A percentile compares a stretch with the other conserved stretches of the same genome.
Conservation (phyloP, 2,888 invertebrate genomes). For the Nomada fucata region DNA sequence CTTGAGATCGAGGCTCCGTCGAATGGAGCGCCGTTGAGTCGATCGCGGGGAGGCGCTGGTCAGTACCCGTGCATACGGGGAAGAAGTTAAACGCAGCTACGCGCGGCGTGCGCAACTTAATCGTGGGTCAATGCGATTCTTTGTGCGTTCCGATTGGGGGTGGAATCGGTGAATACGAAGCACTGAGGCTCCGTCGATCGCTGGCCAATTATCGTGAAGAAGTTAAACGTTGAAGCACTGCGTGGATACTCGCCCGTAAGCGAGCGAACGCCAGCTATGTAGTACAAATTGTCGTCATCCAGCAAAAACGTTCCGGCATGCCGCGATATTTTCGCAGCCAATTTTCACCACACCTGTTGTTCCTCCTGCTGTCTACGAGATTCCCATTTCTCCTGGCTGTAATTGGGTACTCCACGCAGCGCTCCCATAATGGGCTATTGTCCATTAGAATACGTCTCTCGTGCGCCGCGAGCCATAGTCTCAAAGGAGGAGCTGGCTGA, state of each 20-base stretch:
- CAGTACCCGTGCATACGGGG: too few species aligned
- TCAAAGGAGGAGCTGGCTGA: conserved; percentile 64
- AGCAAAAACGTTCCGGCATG: conserved; percentile 35
- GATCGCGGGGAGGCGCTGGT: background rate
- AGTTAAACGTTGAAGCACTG: conserved; percentile 32
- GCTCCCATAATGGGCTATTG: conserved; percentile 67
- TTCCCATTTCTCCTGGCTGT: conserved; percentile 71
- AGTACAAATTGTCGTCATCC: conserved; percentile 61
- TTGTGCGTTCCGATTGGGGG: too few species aligned
- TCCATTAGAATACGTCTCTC: conserved; percentile 72
- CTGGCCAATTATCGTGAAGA: too few species aligned
- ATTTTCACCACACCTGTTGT: conserved; percentile 77
- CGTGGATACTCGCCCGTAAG: conserved; percentile 66
- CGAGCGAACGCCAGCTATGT: conserved; percentile 39
- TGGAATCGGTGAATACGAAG: too few species aligned
- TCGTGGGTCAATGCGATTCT: too few species aligned
- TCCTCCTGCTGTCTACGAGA: conserved; percentile 66
- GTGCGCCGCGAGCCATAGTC: conserved; percentile 55
- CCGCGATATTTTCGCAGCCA: conserved; percentile 67
- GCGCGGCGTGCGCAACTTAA: too few species aligned
- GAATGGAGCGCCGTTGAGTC: background rate
- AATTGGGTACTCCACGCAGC: conserved; percentile 74
- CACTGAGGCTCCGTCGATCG: too few species aligned
- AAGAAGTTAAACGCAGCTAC: too few species aligned
- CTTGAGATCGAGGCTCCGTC: background rate